Evolutionary conservation across 2,113 vertebrate species (phyloP), one percentile per base, ranked within the genome.

Genomic region (Arizona elegans): DNA sequence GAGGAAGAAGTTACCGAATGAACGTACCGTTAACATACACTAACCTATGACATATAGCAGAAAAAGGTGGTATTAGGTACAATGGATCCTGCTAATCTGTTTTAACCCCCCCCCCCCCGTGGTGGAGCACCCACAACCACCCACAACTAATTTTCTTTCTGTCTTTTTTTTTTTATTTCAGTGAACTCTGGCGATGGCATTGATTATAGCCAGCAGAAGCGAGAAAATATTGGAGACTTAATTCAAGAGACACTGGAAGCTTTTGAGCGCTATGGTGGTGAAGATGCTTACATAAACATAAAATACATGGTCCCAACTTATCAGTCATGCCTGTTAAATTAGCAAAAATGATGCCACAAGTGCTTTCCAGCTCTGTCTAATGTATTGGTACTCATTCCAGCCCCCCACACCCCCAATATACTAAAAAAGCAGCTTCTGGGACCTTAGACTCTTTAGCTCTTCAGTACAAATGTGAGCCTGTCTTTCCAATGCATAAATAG

Each of bases 281-380:
- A 98, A 85, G 97, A 98, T 1, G 98, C 99, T 93, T 99, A 98
- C 96, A 98, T 98, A 97, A 99, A 99, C 97, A 99, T 99, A 97
- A 99, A 99, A 97, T 99, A 99, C 96, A 99, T 99, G 98, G 98
- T 99, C 93, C 99, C 99, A 92, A 99, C 99, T 94, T 99, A 99
- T 0, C 95, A 98, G 97, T 99, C 99, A 5, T 99, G 98, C 97
- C 95, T 99, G 96, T 95, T 98, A 70, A 98, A 98, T 95, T 98
- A 97, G 92, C 5, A 4, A 47, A 53, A 56, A 93, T 94, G 91
- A 95, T 91, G 94, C 92, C 94, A 93, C 87, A 21, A 94, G 95
- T 24, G 59, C 81, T 91, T 92, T 62, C 70, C 92, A 94, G 92
- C 93, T 91, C 96, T 86, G 88, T 89, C 70, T 86, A 93, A 95